Evolutionary conservation across 2,797 vertebrate species (phyloP).

Genomic region (Aselliscus stoliczkanus): DNA sequence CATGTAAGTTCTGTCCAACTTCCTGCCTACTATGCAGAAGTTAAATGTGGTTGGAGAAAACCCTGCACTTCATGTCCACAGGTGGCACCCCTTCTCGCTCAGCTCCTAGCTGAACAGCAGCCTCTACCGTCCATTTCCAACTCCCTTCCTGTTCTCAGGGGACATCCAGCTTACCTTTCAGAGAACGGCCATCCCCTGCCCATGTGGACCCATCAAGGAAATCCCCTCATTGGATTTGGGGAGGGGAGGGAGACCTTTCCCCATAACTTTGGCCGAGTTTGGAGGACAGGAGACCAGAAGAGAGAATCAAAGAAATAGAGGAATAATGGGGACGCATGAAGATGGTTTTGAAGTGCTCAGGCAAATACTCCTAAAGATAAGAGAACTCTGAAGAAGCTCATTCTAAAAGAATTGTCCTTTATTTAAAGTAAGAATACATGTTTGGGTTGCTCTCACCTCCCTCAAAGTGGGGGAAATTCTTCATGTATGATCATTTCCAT

Average conservation of each 20-base stretch:
- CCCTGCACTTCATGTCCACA: not conserved
- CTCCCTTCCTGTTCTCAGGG: not conserved
- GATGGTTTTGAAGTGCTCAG: not conserved
- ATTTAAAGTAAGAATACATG: not conserved
- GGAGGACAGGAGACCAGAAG: not conserved
- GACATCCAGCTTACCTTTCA: not conserved
- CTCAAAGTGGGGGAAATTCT: not conserved
- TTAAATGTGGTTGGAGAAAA: not conserved
- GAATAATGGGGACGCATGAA: not conserved
- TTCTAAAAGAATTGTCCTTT: not conserved
- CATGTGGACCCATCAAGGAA: not conserved
- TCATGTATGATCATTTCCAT: not conserved
- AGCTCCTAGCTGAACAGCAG: not conserved
- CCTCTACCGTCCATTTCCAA: not conserved
- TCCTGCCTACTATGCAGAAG: not conserved
- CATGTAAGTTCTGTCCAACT: not conserved
- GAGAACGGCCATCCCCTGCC: not conserved
- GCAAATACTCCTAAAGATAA: not conserved
- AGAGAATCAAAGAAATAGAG: not conserved
- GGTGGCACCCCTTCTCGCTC: no score
- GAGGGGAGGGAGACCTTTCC: not conserved
- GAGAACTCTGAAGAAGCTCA: not conserved
- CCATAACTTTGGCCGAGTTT: not conserved
- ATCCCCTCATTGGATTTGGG: not conserved
- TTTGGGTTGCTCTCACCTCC: not conserved